Conservation (phyloP, 2,113 vertebrate species). For the Heterocephalus glaber region DNA sequence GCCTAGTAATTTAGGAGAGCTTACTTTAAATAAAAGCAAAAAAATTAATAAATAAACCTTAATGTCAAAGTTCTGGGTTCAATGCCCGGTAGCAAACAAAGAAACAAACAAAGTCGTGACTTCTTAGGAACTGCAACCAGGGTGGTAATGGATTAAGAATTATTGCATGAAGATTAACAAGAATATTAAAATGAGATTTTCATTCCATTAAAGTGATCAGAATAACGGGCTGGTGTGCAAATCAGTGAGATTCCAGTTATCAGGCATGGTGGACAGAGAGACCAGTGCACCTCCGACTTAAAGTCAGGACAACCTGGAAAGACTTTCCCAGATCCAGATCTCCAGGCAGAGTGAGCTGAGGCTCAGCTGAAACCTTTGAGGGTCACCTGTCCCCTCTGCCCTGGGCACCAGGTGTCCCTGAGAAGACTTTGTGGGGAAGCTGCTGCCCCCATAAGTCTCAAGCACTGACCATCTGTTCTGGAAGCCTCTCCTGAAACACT, state of each 20-base stretch:
- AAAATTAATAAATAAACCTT: too few relatives aligned
- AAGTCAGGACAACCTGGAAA: not conserved
- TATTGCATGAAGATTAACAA: too few relatives aligned
- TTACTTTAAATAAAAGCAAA: too few relatives aligned
- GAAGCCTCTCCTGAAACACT: not conserved
- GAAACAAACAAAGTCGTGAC: not conserved
- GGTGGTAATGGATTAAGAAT: not conserved
- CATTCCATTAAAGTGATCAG: not conserved
- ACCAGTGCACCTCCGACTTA: not conserved
- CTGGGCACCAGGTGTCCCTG: not conserved
- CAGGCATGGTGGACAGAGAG: fast-evolving
- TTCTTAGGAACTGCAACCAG: not conserved
- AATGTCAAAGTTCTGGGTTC: too few relatives aligned
- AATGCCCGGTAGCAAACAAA: not conserved
- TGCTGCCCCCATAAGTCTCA: too few relatives aligned
- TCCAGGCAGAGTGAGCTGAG: not conserved
- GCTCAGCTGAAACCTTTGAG: not conserved
- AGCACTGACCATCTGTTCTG: not conserved
- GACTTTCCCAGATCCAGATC: not conserved
- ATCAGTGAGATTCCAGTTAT: not conserved
- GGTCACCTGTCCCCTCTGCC: not conserved
- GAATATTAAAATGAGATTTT: not conserved
- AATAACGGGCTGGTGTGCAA: not conserved
- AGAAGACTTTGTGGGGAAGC: not conserved
- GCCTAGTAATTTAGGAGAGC: too few relatives aligned